A percentile compares a stretch with the other conserved stretches of the same genome.
Evolutionary conservation across 2,797 vertebrate genomes (phyloP).

Genomic region (Mormyrops boulengeri): DNA sequence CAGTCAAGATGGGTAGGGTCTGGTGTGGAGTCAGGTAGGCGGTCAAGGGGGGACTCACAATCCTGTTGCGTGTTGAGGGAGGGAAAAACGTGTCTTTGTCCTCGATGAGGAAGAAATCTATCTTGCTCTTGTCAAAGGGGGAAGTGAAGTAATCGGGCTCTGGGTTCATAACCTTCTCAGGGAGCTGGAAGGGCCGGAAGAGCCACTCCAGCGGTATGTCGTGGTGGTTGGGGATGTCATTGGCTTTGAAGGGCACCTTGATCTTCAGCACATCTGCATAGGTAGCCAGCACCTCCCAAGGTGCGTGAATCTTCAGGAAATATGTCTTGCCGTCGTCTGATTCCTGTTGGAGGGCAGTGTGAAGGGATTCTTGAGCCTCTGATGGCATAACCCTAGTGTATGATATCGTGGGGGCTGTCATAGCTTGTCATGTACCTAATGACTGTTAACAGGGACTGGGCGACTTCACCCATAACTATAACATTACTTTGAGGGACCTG

Average conservation of each 20-base stretch:
- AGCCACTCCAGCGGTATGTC: constrained; percentile 71
- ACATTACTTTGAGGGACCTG: neutral
- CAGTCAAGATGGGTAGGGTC: neutral
- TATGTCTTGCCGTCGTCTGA: constrained; percentile 87
- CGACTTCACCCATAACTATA: neutral
- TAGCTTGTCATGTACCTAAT: neutral
- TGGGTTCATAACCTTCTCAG: constrained; percentile 74
- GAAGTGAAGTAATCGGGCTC: constrained; percentile 86
- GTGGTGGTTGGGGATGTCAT: constrained; percentile 63
- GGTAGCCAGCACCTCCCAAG: constrained; percentile 88
- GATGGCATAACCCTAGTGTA: neutral
- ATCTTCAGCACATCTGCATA: constrained; percentile 94
- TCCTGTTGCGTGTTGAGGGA: constrained; percentile 85
- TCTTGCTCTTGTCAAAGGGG: constrained; percentile 80
- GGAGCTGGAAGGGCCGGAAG: constrained; percentile 71
- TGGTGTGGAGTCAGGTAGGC: neutral
- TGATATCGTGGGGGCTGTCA: neutral
- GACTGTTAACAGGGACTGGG: neutral
- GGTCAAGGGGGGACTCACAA: constrained; percentile 67
- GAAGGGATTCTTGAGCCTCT: neutral
- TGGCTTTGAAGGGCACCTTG: constrained; percentile 85
- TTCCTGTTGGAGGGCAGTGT: constrained; percentile 58
- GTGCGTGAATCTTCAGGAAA: constrained; percentile 91
- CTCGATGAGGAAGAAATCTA: constrained; percentile 87
- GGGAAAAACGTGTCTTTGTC: constrained; percentile 81